Evolutionary conservation across 1,140 invertebrate species (phyloP).

Genomic region (Scaptomyza hsui): DNA sequence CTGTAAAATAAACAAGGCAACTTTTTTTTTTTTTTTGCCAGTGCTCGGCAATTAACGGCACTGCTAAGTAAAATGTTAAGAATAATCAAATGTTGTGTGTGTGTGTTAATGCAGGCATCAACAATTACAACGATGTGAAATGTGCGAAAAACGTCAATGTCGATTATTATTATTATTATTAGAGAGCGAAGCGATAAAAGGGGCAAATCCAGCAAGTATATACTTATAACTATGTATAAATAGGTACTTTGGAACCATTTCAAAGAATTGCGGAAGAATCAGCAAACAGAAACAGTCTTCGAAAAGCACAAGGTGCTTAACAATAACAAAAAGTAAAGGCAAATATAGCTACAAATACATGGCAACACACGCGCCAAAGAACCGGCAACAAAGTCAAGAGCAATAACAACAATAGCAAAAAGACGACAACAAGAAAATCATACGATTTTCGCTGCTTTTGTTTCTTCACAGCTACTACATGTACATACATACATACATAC

Average conservation of each 20-base stretch:
- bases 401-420: constrained; percentile 31
- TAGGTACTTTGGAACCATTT: neutral
- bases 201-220: neutral
- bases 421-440: constrained; percentile 67
- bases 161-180: neutral
- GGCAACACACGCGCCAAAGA: constrained; percentile 50
- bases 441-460: constrained; percentile 66
- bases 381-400: constrained; percentile 44
- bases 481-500: neutral
- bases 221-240: constrained; percentile 1
- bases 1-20: neutral
- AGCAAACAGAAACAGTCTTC: constrained; percentile 16
- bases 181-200: neutral
- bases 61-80: constrained; percentile 1
- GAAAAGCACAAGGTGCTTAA: constrained; percentile 18
- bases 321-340: constrained; percentile 22
- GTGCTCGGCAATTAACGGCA: constrained; percentile 2
- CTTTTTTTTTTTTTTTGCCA: neutral
- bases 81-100: neutral
- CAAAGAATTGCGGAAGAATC: neutral
- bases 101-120: neutral
- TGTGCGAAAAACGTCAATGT: constrained; percentile 13
- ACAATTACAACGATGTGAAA: constrained; percentile 8
- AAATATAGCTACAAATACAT: constrained; percentile 22
- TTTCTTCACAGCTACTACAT: constrained; percentile 23